These are phyloP conservation scores for Drosophila malerkotliana DNA, from an alignment of 1,140 invertebrate species.

Conservation along the genomic window DNA sequence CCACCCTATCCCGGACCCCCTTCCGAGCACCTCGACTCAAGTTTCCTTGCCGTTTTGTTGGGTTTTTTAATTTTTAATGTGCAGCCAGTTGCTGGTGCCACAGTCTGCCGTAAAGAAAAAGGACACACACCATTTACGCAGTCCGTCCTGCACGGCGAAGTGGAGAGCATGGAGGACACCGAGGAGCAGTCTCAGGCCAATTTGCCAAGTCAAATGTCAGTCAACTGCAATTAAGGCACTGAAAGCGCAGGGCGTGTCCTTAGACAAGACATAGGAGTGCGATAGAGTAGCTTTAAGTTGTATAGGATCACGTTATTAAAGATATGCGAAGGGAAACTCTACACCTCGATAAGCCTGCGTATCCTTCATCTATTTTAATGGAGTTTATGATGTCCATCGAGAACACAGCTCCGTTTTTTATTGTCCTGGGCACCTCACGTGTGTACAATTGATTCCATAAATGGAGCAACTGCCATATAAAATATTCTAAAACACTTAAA, in stretches of 20 bases:
- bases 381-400: background rate
- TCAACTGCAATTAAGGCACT: conserved; percentile 77
- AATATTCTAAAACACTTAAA: conserved; percentile 2
- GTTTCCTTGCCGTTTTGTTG: conserved; percentile 45
- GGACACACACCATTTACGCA: conserved; percentile 78
- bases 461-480: background rate
- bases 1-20: background rate
- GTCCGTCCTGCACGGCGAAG: conserved; percentile 33
- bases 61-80: conserved; percentile 81
- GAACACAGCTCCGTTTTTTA: background rate
- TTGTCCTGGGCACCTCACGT: background rate
- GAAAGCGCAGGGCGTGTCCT: conserved; percentile 30
- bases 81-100: conserved; percentile 67
- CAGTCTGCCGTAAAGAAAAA: conserved; percentile 27
- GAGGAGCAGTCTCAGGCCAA: conserved; percentile 51
- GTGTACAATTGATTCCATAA: background rate
- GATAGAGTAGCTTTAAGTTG: background rate
- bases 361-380: background rate
- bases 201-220: conserved; percentile 81
- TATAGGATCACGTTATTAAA: background rate
- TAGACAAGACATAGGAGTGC: conserved; percentile 1
- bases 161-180: background rate
- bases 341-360: background rate
- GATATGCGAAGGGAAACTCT: background rate
- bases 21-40: conserved; percentile 10